phyloP scores from a whole-genome alignment of 2,797 vertebrate species.

The Malurus splendens region DNA sequence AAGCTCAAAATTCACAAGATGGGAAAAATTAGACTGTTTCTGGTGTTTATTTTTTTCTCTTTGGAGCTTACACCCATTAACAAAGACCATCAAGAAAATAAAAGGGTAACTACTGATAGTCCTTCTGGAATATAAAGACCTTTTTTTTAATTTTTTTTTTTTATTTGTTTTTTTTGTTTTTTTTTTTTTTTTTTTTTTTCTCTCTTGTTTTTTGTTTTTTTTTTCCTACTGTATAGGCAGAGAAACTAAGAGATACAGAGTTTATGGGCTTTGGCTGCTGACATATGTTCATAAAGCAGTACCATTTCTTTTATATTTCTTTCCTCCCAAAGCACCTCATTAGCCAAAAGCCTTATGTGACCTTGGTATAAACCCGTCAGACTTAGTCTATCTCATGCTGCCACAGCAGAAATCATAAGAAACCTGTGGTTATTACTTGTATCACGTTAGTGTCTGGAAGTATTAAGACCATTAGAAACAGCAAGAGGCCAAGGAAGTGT shows the following conservation, averaged over 20 bases:
- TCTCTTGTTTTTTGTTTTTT: fast-evolving
- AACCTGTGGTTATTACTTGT: neutral
- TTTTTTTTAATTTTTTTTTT: no score
- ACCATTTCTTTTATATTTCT: neutral
- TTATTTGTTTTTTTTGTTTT: no score
- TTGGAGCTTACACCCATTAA: neutral
- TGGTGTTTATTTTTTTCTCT: neutral
- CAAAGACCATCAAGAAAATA: neutral
- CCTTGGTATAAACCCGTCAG: neutral
- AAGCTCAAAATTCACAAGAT: fast-evolving
- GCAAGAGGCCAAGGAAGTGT: neutral
- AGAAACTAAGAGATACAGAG: neutral
- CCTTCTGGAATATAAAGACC: neutral
- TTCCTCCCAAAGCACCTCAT: neutral
- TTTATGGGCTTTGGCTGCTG: neutral
- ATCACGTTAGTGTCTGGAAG: neutral
- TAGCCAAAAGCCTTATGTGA: neutral
- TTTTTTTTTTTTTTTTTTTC: no score
- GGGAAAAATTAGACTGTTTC: neutral
- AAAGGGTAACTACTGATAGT: neutral
- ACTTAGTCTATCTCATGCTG: neutral
- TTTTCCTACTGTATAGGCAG: fast-evolving
- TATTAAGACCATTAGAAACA: neutral
- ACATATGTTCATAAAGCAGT: neutral
- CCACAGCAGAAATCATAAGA: neutral